Conservation (phyloP, 2,113 vertebrate genomes). For the Bubo scandiacus region DNA sequence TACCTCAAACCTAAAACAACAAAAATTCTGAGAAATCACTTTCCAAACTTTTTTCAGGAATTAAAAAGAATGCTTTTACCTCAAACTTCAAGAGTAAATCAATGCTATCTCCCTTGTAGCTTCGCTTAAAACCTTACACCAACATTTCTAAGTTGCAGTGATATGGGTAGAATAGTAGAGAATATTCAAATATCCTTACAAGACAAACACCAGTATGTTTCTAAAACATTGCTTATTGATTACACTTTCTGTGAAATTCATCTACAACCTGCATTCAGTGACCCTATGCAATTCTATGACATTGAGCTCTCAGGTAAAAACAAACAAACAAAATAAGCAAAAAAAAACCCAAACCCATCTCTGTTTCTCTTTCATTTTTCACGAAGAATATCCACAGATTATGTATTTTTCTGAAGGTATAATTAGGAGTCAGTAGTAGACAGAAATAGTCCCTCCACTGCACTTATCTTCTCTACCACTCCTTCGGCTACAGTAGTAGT, state of each 20-base stretch:
- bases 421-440: background rate
- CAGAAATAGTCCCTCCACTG: background rate
- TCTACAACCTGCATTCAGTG: background rate
- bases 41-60: background rate
- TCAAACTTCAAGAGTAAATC: background rate
- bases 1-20: background rate
- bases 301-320: background rate
- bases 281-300: background rate
- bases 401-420: background rate
- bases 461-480: background rate
- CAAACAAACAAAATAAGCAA: background rate
- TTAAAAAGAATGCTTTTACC: background rate
- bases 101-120: background rate
- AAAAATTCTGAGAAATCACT: background rate
- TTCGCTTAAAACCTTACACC: background rate
- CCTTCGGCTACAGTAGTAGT: background rate
- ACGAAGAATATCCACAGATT: background rate
- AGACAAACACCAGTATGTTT: background rate
- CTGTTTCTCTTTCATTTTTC: background rate
- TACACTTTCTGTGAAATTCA: background rate
- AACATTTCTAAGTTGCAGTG: background rate
- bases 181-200: background rate
- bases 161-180: background rate
- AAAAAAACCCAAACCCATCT: background rate
- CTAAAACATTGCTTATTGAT: background rate